phyloP scores from a whole-genome alignment of 2,888 invertebrate species.

The Cerastis rubricosa region DNA sequence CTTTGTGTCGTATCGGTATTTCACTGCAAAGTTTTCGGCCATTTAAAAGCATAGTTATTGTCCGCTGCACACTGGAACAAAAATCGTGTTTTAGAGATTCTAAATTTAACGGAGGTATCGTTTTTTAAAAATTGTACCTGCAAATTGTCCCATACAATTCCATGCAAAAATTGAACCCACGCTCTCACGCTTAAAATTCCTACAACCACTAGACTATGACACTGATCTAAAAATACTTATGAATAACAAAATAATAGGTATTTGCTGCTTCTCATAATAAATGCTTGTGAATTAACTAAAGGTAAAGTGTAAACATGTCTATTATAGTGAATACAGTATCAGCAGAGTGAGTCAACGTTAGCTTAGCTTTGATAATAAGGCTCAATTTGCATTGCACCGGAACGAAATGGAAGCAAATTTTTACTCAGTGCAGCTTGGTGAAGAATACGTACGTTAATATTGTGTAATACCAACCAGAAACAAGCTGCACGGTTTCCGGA shows the following conservation, averaged over 20 bases:
- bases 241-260: slow-evolving; percentile 57
- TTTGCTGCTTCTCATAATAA: slow-evolving; percentile 48
- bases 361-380: slow-evolving; percentile 23
- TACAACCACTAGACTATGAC: slow-evolving; percentile 25
- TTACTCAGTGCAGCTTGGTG: too few species aligned
- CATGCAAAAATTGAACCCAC: slow-evolving; percentile 3
- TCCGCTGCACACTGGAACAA: neutral
- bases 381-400: neutral
- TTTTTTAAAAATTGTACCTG: slow-evolving; percentile 1
- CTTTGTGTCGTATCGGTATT: neutral
- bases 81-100: neutral
- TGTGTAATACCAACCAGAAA: neutral
- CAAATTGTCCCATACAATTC: neutral
- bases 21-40: neutral
- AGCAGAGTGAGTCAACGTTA: slow-evolving; percentile 42
- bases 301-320: slow-evolving; percentile 32
- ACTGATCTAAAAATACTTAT: slow-evolving; percentile 54
- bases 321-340: slow-evolving; percentile 44
- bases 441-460: too few species aligned
- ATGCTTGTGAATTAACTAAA: slow-evolving; percentile 53
- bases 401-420: neutral
- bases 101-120: too few species aligned
- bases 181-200: slow-evolving; percentile 28
- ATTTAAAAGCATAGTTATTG: neutral
- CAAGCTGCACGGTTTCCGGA: neutral